Evolutionary conservation across 2,113 vertebrate species (phyloP).

Genomic region (Otolemur garnettii): DNA sequence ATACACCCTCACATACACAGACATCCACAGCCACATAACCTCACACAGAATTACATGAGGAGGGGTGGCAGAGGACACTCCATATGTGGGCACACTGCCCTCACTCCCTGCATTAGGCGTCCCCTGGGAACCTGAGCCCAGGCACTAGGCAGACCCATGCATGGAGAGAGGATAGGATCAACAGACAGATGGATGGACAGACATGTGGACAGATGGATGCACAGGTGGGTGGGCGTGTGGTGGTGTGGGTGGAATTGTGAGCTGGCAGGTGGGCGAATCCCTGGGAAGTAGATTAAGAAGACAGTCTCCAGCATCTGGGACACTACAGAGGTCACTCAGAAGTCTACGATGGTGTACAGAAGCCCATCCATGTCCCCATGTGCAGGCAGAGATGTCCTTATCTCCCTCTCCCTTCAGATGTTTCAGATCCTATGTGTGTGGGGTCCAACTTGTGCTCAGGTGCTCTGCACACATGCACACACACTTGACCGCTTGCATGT

Average conservation of each 20-base stretch:
- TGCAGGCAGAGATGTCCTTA: too few species aligned
- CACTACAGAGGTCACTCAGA: not conserved
- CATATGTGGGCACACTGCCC: not conserved
- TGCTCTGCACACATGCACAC: not conserved
- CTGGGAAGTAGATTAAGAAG: not conserved
- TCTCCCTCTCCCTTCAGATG: not conserved
- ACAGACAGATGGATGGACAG: not conserved
- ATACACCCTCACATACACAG: not conserved
- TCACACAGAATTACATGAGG: too few species aligned
- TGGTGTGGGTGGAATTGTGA: not conserved
- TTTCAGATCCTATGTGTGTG: not conserved
- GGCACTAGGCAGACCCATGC: not conserved
- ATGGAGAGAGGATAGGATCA: not conserved
- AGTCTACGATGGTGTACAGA: not conserved
- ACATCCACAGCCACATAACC: not conserved
- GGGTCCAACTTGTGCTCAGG: not conserved
- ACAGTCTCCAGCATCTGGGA: not conserved
- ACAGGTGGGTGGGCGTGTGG: not conserved
- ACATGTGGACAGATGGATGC: too few species aligned
- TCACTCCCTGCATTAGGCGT: not conserved
- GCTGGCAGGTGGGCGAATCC: not conserved
- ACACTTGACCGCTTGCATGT: too few species aligned
- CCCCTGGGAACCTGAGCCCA: not conserved
- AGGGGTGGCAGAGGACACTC: not conserved
- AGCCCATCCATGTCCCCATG: not conserved